Evolutionary conservation across 1,140 invertebrate species (phyloP).

Genomic region (Macrocentrus cingulum): DNA sequence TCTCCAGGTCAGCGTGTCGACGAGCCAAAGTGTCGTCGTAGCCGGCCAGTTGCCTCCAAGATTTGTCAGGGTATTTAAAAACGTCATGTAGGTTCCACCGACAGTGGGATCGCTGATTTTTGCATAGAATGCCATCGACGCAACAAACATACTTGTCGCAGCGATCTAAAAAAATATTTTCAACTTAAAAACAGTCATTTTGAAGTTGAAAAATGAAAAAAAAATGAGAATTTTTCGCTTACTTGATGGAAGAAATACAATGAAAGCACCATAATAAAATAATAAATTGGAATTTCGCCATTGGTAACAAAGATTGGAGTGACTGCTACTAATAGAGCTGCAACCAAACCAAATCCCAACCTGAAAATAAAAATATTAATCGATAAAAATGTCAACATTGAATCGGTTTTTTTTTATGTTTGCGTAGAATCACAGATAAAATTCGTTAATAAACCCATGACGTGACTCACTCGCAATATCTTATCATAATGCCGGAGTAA

Average conservation of each 20-base stretch:
- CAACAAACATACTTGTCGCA: slow-evolving; percentile 78
- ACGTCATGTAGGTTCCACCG: slow-evolving; percentile 99
- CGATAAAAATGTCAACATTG: no score
- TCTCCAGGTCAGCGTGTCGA: slow-evolving; percentile 85
- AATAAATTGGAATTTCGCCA: slow-evolving; percentile 73
- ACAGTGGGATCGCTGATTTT: slow-evolving; percentile 89
- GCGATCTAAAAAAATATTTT: slow-evolving; percentile 58
- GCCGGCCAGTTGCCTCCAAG: slow-evolving; percentile 96
- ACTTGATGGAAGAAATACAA: slow-evolving; percentile 92
- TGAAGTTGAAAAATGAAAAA: neutral
- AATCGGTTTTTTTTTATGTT: no score
- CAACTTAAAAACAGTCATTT: no score
- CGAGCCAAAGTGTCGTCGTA: slow-evolving; percentile 88
- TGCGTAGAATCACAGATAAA: no score
- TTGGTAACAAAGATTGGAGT: slow-evolving; percentile 74
- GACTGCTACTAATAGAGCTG: slow-evolving; percentile 80
- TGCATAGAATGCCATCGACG: slow-evolving; percentile 82
- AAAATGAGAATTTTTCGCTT: slow-evolving; percentile 43
- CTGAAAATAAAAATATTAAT: slow-evolving; percentile 56
- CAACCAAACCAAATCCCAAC: slow-evolving; percentile 80
- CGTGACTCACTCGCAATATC: slow-evolving; percentile 4
- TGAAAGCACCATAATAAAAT: slow-evolving; percentile 77
- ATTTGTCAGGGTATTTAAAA: slow-evolving; percentile 95
- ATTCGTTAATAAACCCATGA: no score
- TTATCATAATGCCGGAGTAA: slow-evolving; percentile 21